Conservation (phyloP, 2,888 invertebrate species). For the Caenorhabditis panamensis region DNA sequence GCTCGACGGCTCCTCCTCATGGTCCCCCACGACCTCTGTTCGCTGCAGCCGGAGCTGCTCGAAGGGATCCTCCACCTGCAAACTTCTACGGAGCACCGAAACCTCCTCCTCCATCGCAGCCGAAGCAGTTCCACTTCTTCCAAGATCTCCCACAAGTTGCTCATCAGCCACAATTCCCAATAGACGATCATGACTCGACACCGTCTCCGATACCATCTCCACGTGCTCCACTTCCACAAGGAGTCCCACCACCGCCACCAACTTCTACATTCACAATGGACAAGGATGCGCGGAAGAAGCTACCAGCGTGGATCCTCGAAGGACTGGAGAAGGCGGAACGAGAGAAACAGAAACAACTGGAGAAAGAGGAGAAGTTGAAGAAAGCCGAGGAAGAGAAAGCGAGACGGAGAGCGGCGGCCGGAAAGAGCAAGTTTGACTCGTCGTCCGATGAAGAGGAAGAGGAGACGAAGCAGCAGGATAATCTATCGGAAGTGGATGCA, state of each 20-base stretch:
- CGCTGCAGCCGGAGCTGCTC: not conserved
- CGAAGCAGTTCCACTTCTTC: slow-evolving; percentile 30
- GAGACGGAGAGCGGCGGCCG: slow-evolving; percentile 65
- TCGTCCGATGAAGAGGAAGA: slow-evolving; percentile 68
- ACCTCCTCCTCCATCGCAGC: not conserved
- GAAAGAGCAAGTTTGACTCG: slow-evolving; percentile 74
- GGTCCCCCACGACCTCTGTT: slow-evolving; percentile 19
- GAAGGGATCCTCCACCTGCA: slow-evolving; percentile 10
- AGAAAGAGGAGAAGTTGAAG: slow-evolving; percentile 83
- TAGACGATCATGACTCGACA: not conserved
- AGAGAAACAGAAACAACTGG: slow-evolving; percentile 91
- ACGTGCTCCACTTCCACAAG: slow-evolving; percentile 4
- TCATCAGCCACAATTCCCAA: not conserved
- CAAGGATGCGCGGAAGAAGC: slow-evolving; percentile 76
- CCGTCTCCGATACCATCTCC: slow-evolving; percentile 10
- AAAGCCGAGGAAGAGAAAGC: slow-evolving; percentile 66
- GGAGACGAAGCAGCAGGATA: not conserved
- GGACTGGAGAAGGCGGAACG: slow-evolving; percentile 98
- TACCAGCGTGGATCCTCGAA: slow-evolving; percentile 98
- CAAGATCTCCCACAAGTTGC: slow-evolving; percentile 16
- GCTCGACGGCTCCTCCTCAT: slow-evolving; percentile 2
- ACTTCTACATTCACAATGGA: slow-evolving; percentile 43
- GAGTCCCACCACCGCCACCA: slow-evolving; percentile 29
- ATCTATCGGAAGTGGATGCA: not conserved
- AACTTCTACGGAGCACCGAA: slow-evolving; percentile 4